Percentiles rank a stretch among this genome's conserved stretches.
phyloP scores from a whole-genome alignment of 1,140 invertebrate species.

The Ips nitidus region DNA sequence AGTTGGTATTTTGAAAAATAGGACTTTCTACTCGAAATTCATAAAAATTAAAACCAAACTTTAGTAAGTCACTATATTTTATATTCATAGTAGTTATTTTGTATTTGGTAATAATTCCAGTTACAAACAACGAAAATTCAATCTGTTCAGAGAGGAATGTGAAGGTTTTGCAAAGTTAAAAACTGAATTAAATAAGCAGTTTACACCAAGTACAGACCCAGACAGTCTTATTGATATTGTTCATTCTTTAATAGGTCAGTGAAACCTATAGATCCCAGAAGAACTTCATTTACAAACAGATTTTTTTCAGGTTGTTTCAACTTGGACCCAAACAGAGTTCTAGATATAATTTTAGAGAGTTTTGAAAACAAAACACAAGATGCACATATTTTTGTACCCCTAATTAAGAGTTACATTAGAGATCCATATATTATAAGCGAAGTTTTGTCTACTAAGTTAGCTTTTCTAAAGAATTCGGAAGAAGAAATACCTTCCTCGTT shows the following conservation, averaged over 20 bases:
- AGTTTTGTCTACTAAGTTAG: constrained; percentile 93
- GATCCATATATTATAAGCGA: constrained; percentile 85
- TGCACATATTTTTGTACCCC: constrained; percentile 75
- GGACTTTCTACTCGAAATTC: constrained; percentile 92
- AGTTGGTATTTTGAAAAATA: constrained; percentile 88
- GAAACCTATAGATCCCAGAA: not conserved
- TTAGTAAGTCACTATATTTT: constrained; percentile 75
- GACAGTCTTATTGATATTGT: constrained; percentile 78
- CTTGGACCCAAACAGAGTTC: constrained; percentile 95
- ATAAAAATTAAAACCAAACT: constrained; percentile 98
- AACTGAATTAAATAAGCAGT: constrained; percentile 91
- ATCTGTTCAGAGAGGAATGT: constrained; percentile 96
- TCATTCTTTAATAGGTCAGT: constrained; percentile 89
- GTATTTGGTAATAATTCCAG: constrained; percentile 60
- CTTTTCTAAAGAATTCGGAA: constrained; percentile 66
- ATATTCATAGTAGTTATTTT: constrained; percentile 7
- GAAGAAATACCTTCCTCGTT: constrained; percentile 77
- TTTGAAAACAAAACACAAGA: constrained; percentile 88
- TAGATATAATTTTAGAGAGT: constrained; percentile 95
- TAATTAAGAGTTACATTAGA: constrained; percentile 84
- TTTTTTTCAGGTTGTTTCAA: constrained; percentile 89
- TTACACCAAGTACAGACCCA: constrained; percentile 64
- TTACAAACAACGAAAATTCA: constrained; percentile 99
- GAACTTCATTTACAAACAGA: constrained; percentile 14
- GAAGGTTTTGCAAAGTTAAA: constrained; percentile 98